phyloP scores from a whole-genome alignment of 2,888 invertebrate species.

The Dione juno region DNA sequence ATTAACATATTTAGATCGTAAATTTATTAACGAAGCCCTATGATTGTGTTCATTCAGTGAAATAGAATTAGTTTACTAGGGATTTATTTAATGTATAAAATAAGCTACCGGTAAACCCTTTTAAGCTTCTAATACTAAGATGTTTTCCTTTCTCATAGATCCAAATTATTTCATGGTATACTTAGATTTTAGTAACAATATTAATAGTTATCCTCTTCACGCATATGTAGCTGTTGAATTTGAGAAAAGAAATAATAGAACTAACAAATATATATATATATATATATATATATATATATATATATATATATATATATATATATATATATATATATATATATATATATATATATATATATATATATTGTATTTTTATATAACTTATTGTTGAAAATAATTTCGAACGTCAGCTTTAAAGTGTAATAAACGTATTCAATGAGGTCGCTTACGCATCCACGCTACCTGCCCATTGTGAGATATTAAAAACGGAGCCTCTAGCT shows the following conservation, averaged over 20 bases:
- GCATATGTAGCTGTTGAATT: too few species aligned
- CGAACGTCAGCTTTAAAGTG: not conserved
- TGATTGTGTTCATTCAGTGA: not conserved
- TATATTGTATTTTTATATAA: not conserved
- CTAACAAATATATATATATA: too few species aligned
- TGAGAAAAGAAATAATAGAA: too few species aligned
- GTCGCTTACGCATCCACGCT: constrained; percentile 20
- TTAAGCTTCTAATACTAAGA: constrained; percentile 3
- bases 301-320: too few species aligned
- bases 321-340: too few species aligned
- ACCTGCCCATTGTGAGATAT: constrained; percentile 64
- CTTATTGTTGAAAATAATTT: not conserved
- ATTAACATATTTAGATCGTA: not conserved
- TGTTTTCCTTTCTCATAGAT: not conserved
- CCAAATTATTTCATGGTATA: not conserved
- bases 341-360: too few species aligned
- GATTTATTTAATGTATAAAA: constrained; percentile 2
- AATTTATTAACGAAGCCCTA: not conserved
- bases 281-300: too few species aligned
- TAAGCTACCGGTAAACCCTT: not conserved
- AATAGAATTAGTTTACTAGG: not conserved
- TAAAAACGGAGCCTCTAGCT: constrained; percentile 72
- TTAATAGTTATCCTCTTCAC: not conserved
- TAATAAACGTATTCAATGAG: constrained; percentile 20
- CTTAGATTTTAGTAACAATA: not conserved